Conservation (phyloP, 2,888 invertebrate genomes). For the Saturnia japonica region DNA sequence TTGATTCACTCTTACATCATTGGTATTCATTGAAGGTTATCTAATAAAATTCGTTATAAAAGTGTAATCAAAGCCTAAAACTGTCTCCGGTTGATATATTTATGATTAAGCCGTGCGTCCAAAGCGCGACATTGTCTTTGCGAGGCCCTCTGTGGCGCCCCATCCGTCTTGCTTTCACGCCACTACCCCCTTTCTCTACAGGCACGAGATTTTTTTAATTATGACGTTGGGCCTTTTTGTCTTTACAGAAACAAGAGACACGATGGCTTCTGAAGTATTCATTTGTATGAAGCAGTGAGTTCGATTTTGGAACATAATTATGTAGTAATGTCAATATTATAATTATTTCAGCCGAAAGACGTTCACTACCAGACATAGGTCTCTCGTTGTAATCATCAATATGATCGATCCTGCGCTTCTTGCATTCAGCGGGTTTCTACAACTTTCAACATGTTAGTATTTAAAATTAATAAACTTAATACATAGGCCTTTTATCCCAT, state of each 20-base stretch:
- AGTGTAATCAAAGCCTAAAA: constrained; percentile 39
- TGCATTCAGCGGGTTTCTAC: no score
- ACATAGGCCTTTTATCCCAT: no score
- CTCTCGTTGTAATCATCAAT: no score
- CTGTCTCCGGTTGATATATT: constrained; percentile 77
- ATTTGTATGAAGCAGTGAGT: constrained; percentile 29
- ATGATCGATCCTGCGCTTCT: no score
- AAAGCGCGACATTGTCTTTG: constrained; percentile 78
- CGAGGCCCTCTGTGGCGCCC: constrained; percentile 72
- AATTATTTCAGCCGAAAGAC: neutral
- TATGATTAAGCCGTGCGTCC: constrained; percentile 77
- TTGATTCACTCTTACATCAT: no score
- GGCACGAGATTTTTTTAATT: constrained; percentile 82
- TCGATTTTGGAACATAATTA: constrained; percentile 34
- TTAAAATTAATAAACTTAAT: no score
- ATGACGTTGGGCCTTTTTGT: constrained; percentile 81
- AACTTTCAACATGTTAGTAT: no score
- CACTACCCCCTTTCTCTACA: constrained; percentile 79
- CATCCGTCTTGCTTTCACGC: constrained; percentile 78
- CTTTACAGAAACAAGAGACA: constrained; percentile 51
- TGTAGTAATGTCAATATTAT: neutral
- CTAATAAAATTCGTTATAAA: neutral
- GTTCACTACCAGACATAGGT: no score
- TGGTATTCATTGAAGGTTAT: neutral
- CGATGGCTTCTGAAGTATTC: constrained; percentile 39